A percentile compares a stretch with the other conserved stretches of the same genome.
Evolutionary conservation across 2,797 vertebrate species (phyloP).

Genomic region (Caiman crocodilus): DNA sequence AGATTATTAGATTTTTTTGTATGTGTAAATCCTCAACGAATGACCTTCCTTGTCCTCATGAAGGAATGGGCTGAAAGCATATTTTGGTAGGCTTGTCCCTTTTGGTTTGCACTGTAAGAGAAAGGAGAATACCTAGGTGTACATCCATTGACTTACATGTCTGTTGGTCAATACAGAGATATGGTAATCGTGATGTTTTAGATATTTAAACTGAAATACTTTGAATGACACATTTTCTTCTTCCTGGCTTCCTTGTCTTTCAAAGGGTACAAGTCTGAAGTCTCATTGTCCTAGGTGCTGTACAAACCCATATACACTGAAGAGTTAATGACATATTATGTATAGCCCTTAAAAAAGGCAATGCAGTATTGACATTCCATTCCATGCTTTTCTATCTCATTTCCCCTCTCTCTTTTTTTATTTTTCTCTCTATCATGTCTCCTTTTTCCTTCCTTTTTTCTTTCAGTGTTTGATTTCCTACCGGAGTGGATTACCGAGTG

Average conservation of each 20-base stretch:
- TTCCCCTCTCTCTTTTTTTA: background rate
- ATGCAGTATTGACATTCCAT: background rate
- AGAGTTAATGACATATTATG: background rate
- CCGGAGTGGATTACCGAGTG: background rate
- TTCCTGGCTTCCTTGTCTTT: background rate
- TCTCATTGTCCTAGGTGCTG: background rate
- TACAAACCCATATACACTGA: background rate
- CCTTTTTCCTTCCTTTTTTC: background rate
- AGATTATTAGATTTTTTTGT: background rate
- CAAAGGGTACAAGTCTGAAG: background rate
- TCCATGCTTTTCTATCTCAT: background rate
- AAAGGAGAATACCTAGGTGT: background rate
- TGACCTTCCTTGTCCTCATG: background rate
- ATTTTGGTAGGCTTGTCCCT: constrained; percentile 45
- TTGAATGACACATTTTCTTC: background rate
- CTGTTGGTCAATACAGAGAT: background rate
- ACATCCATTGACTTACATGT: background rate
- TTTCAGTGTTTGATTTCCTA: background rate
- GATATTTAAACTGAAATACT: background rate
- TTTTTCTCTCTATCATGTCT: background rate
- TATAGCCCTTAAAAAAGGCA: fast-evolving
- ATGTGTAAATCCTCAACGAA: background rate
- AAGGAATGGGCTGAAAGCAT: background rate
- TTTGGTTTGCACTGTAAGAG: constrained; percentile 21
- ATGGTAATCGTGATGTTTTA: background rate